Conservation (phyloP, 2,888 invertebrate genomes). For the Agrenia bidenticulata region DNA sequence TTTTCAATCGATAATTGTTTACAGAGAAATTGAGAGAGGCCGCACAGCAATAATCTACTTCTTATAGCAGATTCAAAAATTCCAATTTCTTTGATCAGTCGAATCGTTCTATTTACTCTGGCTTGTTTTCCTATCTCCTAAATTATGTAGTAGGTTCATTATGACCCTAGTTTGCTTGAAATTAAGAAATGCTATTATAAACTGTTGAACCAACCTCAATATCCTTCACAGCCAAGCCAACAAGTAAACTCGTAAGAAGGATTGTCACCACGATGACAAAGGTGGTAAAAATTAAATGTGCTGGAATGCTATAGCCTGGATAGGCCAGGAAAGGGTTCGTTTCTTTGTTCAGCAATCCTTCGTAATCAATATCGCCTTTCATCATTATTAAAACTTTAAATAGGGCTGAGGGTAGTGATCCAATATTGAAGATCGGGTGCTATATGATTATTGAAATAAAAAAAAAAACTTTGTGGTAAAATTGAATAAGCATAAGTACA, state of each 20-base stretch:
- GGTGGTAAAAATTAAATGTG: constrained; percentile 32
- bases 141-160: not conserved
- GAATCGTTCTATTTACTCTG: constrained; percentile 23
- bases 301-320: constrained; percentile 28
- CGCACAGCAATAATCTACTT: constrained; percentile 19
- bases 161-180: not conserved
- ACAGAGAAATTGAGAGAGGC: constrained; percentile 21
- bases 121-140: constrained; percentile 32
- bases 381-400: constrained; percentile 43
- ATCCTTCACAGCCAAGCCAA: constrained; percentile 41
- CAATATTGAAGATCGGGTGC: constrained; percentile 4
- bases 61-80: constrained; percentile 31
- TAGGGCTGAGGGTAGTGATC: constrained; percentile 25
- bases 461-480: not conserved
- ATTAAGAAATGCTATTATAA: not conserved
- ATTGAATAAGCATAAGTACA: not conserved
- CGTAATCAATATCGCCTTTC: constrained; percentile 41
- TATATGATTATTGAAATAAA: constrained; percentile 5
- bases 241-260: constrained; percentile 37
- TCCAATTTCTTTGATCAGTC: constrained; percentile 35
- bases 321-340: constrained; percentile 16
- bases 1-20: constrained; percentile 27
- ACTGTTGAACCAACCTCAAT: constrained; percentile 32
- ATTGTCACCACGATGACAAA: constrained; percentile 42
- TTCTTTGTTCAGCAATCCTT: constrained; percentile 22